These are phyloP conservation scores for Steinernema carpocapsae DNA, from an alignment of 2,888 invertebrate species.

Conservation along the genomic window DNA sequence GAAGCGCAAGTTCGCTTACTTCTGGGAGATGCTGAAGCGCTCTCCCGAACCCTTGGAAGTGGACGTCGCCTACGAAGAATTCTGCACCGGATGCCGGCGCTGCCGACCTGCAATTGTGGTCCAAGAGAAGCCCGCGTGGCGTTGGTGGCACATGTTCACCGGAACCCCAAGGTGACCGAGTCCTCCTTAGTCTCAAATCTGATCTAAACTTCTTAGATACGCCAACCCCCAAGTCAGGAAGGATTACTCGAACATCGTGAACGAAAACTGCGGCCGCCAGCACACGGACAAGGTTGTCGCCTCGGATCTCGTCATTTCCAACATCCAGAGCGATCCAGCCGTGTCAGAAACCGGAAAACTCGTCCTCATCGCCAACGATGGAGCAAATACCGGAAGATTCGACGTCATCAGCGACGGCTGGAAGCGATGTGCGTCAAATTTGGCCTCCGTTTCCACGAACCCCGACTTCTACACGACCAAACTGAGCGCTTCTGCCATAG, in stretches of 20 bases:
- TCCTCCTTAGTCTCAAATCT: neutral
- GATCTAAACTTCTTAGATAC: neutral
- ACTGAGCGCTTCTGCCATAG: neutral
- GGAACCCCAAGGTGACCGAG: conserved; percentile 2
- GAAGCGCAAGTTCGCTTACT: conserved; percentile 59
- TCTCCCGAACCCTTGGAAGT: conserved; percentile 43
- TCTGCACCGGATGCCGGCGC: conserved; percentile 60
- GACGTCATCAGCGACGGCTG: conserved; percentile 1
- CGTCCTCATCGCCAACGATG: neutral
- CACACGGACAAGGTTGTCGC: conserved; percentile 6
- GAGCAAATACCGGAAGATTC: neutral
- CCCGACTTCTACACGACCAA: neutral
- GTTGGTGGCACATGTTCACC: conserved; percentile 25
- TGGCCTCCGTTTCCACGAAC: neutral
- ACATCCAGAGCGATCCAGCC: neutral
- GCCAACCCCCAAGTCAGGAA: neutral
- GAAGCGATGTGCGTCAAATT: neutral
- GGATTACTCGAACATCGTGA: conserved; percentile 4
- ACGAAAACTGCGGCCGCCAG: conserved; percentile 4
- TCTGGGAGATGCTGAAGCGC: conserved; percentile 64
- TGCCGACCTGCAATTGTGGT: conserved; percentile 43
- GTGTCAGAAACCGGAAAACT: neutral
- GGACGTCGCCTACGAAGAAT: conserved; percentile 52
- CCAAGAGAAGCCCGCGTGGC: conserved; percentile 15
- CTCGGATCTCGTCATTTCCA: neutral